These are phyloP conservation scores for Scaptomyza hsui DNA, from an alignment of 1,140 invertebrate genomes.

Conservation along the genomic window DNA sequence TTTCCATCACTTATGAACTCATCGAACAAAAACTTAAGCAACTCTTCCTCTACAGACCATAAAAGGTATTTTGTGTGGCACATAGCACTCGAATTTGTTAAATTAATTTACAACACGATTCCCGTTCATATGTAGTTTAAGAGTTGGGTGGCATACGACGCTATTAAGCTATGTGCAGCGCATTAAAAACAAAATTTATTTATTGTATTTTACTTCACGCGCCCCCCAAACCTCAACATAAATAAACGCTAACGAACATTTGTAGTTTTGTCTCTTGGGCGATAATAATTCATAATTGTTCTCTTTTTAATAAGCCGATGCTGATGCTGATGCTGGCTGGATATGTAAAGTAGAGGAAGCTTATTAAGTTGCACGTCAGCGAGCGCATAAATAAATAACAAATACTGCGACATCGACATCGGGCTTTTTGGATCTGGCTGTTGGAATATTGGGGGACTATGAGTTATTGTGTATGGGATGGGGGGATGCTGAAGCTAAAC, in stretches of 20 bases:
- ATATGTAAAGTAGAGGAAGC: conserved; percentile 19
- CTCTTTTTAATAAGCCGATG: conserved; percentile 19
- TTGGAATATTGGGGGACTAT: conserved; percentile 10
- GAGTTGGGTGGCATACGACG: conserved; percentile 22
- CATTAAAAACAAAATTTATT: conserved; percentile 72
- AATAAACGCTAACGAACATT: conserved; percentile 52
- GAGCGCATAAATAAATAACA: conserved; percentile 72
- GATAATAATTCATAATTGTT: conserved; percentile 70
- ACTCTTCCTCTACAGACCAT: too few relatives aligned
- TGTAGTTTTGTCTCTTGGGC: conserved; percentile 25
- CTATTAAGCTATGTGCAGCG: conserved; percentile 3
- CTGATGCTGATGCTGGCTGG: not conserved
- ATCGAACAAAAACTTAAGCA: too few relatives aligned
- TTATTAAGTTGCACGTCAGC: conserved; percentile 80
- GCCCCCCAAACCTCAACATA: conserved; percentile 18
- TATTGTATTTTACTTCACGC: conserved; percentile 56
- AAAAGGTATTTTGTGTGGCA: conserved; percentile 32
- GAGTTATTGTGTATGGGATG: conserved; percentile 13
- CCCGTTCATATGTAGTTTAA: conserved; percentile 19
- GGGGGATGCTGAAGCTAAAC: conserved; percentile 13
- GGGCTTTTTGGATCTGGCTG: conserved; percentile 2
- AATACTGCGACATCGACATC: conserved; percentile 34
- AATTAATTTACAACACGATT: conserved; percentile 78
- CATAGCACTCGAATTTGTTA: conserved; percentile 66
- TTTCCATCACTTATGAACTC: too few relatives aligned